Evolutionary conservation across 2,797 vertebrate species (phyloP).

Genomic region (Apogon talboti): DNA sequence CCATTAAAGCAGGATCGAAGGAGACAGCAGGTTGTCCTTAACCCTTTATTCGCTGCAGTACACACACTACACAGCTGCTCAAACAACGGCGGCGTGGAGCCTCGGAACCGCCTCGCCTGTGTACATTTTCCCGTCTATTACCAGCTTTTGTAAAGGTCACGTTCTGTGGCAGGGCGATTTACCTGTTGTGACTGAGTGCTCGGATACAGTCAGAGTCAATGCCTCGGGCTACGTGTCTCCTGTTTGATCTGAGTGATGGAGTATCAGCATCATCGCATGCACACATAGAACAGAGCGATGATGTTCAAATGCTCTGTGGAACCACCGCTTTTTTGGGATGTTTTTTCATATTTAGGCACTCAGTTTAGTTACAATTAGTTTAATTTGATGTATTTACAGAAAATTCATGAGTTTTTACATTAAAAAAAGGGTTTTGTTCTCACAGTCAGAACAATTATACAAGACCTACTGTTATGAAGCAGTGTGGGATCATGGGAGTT

Average conservation of each 20-base stretch:
- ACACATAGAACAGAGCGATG: conserved; percentile 2
- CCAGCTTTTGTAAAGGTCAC: conserved; percentile 50
- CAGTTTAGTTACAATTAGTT: too few relatives aligned
- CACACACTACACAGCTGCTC: conserved; percentile 74
- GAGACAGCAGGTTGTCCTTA: conserved; percentile 50
- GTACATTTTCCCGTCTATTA: conserved; percentile 37
- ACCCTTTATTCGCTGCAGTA: conserved; percentile 39
- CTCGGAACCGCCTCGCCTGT: conserved; percentile 22
- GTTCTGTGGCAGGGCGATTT: conserved; percentile 20
- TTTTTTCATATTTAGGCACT: too few relatives aligned
- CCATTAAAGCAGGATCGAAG: conserved; percentile 46
- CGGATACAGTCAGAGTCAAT: not conserved
- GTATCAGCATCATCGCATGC: not conserved
- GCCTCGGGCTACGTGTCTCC: conserved; percentile 30
- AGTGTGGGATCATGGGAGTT: too few relatives aligned
- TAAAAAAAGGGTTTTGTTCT: too few relatives aligned
- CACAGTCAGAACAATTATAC: too few relatives aligned
- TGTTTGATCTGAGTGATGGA: conserved; percentile 20
- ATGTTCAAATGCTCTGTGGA: too few relatives aligned
- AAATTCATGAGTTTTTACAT: too few relatives aligned
- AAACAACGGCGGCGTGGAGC: conserved; percentile 64
- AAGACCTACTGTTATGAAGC: too few relatives aligned
- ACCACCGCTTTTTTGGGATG: too few relatives aligned
- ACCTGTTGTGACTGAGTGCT: conserved; percentile 34
- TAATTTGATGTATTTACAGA: too few relatives aligned